Conservation (phyloP, 2,888 invertebrate genomes). For the Nomada flava region DNA sequence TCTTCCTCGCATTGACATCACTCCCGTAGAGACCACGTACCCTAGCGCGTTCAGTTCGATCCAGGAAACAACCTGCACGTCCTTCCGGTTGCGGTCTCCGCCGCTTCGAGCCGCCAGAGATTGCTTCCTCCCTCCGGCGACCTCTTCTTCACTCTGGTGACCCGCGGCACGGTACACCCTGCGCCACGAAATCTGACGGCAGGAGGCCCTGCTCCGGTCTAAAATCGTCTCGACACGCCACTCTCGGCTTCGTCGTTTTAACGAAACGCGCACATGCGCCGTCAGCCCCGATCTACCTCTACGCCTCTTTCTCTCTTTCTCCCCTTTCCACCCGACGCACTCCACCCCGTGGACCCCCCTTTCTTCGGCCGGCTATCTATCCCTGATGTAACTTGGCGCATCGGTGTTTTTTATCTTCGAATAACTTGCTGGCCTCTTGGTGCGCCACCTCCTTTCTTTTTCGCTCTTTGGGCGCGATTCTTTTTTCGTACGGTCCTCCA, state of each 20-base stretch:
- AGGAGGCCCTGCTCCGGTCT: constrained; percentile 81
- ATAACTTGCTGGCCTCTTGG: constrained; percentile 4
- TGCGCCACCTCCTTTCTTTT: background rate
- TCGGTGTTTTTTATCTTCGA: constrained; percentile 43
- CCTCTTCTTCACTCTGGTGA: constrained; percentile 61
- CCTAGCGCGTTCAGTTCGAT: constrained; percentile 28
- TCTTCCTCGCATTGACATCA: constrained; percentile 78
- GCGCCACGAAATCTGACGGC: constrained; percentile 78
- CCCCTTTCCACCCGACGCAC: constrained; percentile 21
- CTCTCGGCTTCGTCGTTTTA: constrained; percentile 74
- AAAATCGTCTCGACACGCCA: constrained; percentile 79
- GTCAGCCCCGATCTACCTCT: constrained; percentile 32
- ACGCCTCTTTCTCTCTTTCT: constrained; percentile 45
- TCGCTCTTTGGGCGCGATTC: too few species aligned
- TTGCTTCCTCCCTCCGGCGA: constrained; percentile 47
- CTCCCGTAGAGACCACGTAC: constrained; percentile 48
- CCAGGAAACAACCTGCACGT: constrained; percentile 46
- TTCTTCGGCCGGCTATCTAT: constrained; percentile 44
- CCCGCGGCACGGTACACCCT: constrained; percentile 74
- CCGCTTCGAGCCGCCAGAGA: constrained; percentile 38
- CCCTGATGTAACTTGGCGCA: constrained; percentile 60
- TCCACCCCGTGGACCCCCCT: constrained; percentile 23
- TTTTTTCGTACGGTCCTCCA: too few species aligned
- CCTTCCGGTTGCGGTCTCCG: constrained; percentile 47
- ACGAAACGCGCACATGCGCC: constrained; percentile 77